phyloP scores from a whole-genome alignment of 2,113 vertebrate genomes.

The Leptosomus discolor region DNA sequence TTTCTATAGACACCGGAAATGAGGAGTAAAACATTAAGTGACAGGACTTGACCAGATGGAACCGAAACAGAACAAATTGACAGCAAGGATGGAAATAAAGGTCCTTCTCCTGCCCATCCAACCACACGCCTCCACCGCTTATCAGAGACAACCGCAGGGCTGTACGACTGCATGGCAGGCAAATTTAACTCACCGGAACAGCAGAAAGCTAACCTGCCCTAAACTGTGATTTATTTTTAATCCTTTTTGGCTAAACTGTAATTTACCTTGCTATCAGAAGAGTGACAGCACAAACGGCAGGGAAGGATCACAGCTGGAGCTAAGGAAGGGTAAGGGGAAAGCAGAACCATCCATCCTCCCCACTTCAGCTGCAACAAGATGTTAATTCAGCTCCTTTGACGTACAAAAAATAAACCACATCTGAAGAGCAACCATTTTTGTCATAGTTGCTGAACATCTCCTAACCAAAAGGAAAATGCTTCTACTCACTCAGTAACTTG shows the following conservation, averaged over 20 bases:
- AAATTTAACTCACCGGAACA: background rate
- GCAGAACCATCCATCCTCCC: background rate
- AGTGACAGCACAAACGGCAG: background rate
- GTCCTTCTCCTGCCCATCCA: background rate
- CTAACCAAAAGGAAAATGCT: background rate
- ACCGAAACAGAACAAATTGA: background rate
- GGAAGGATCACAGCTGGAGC: background rate
- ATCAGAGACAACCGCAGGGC: rapidly evolving
- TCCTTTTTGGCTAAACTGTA: background rate
- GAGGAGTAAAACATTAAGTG: background rate
- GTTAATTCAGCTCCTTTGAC: background rate
- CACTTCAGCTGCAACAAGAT: rapidly evolving
- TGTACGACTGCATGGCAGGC: background rate
- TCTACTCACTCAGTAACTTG: background rate
- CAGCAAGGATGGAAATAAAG: background rate
- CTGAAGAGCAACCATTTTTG: background rate
- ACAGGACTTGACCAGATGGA: background rate
- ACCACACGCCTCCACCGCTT: rapidly evolving
- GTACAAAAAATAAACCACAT: background rate
- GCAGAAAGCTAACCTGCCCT: background rate
- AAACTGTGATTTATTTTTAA: background rate
- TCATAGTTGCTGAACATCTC: rapidly evolving
- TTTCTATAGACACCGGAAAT: background rate
- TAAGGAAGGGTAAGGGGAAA: background rate
- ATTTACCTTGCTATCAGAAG: background rate